Conservation (phyloP, 2,113 vertebrate species). For the Microcebus ravelobensis region DNA sequence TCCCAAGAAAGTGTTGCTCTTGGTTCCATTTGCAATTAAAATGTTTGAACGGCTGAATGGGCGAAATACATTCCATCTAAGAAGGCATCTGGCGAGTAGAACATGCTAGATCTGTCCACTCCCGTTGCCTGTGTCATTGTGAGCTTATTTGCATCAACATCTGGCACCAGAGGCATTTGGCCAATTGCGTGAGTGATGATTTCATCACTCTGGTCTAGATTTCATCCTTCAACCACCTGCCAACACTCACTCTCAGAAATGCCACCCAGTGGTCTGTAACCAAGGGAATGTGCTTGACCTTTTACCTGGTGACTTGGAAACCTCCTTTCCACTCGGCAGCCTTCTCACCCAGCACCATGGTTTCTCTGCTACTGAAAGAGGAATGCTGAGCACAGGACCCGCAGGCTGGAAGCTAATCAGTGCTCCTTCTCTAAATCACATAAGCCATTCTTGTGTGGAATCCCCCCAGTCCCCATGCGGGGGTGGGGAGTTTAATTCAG, state of each 20-base stretch:
- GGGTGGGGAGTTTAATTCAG: neutral
- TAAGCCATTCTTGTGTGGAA: neutral
- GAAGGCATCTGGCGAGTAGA: neutral
- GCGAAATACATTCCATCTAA: neutral
- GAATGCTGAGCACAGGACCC: neutral
- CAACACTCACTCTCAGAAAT: neutral
- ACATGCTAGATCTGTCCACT: neutral
- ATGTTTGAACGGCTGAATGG: neutral
- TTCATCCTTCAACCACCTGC: neutral
- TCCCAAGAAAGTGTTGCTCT: neutral
- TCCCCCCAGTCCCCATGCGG: accelerated
- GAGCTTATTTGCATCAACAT: neutral
- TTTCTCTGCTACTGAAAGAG: neutral
- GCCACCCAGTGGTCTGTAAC: neutral
- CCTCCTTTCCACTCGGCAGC: neutral
- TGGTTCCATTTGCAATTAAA: neutral
- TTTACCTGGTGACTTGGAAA: neutral
- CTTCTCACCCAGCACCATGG: neutral
- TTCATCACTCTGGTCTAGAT: neutral
- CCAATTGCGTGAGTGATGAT: neutral
- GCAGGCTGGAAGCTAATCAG: neutral
- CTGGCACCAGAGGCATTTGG: neutral
- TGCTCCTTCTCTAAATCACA: neutral
- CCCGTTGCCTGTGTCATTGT: neutral
- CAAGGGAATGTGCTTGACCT: neutral